Base-by-base conservation (phyloP, 1,140 invertebrate species). In the Temnothorax curvispinosus region DNA sequence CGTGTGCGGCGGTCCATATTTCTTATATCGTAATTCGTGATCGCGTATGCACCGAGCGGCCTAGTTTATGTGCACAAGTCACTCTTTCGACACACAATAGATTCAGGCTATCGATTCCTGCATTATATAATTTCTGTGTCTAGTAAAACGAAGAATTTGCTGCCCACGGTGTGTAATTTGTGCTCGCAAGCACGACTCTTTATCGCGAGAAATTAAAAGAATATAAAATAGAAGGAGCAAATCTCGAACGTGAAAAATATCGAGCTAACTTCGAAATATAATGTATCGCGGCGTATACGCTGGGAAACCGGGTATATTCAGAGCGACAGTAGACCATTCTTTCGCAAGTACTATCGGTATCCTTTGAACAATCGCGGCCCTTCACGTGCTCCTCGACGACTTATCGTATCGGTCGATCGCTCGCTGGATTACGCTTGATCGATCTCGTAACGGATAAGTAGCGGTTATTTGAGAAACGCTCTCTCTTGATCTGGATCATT, bases 381-480 rank as follows among this genome's bases (percentile, higher is more conserved):
- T 80, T 80, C 47, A 69, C 47, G n/a, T 52, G 44, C 35, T 54
- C n/a, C 35, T 71, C 38, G 52, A 44, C 15, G 47, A 58, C 35
- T 80, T 80, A 80, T 81, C 65, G 52, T 80, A 78, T 67, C 44
- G 75, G n/a, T 80, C 62, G 77, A 80, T 80, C 47, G 35, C n/a
- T 69, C 62, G 62, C 77, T 56, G 47, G 62, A 80, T 80, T 64
- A 52, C 47, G 50, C 32, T 72, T 9, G 35, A 65, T 38, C 35
- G 54, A 38, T 52, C 35, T 54, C 32, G 54, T 76, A 32, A 62
- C 27, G 21, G 15, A 64, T 47, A 41, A 44, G 6, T 77, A 60
- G 58, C 41, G 38, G 21, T 44, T 80, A 32, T 41, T 41, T 78
- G 27, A 54, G 44, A 69, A 52, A 27, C n/a, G n/a, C 9, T 56